Percentiles rank a stretch among this genome's conserved stretches.
These are phyloP conservation scores for Drosophila pandora DNA, from an alignment of 1,140 invertebrate genomes.

Conservation along the genomic window DNA sequence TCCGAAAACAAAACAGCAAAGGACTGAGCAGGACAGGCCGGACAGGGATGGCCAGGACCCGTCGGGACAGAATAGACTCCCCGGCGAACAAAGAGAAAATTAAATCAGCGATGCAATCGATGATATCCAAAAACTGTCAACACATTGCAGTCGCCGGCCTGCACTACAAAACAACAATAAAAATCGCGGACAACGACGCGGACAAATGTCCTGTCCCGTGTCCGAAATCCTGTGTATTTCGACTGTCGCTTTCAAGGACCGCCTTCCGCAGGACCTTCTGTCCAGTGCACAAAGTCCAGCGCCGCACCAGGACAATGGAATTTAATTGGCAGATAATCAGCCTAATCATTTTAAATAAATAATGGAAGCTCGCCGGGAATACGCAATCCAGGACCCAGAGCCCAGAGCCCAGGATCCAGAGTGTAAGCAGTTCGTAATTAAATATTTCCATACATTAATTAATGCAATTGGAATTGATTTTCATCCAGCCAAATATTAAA, in stretches of 20 bases:
- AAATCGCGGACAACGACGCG: neutral
- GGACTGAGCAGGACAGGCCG: neutral
- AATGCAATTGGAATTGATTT: neutral
- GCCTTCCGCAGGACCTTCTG: neutral
- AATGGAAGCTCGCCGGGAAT: neutral
- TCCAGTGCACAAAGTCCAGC: neutral
- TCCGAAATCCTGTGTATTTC: conserved; percentile 5
- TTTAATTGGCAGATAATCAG: neutral
- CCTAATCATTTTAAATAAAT: neutral
- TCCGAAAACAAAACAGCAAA: neutral
- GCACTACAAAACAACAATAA: conserved; percentile 1
- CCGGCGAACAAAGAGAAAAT: conserved; percentile 22
- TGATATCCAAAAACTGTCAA: conserved; percentile 2
- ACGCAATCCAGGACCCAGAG: too few species aligned
- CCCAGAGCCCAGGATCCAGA: too few species aligned
- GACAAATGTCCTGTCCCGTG: neutral
- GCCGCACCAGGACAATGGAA: neutral
- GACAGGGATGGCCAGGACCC: neutral
- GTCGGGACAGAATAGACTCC: neutral
- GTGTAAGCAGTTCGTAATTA: neutral
- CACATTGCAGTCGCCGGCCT: conserved; percentile 11
- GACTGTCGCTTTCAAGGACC: conserved; percentile 18
- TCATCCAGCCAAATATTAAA: neutral
- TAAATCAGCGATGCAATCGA: conserved; percentile 28
- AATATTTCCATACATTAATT: neutral